Evolutionary conservation across 2,888 invertebrate genomes (phyloP), one percentile per base, ranked within the genome.

Genomic region (Julus scanicus): DNA sequence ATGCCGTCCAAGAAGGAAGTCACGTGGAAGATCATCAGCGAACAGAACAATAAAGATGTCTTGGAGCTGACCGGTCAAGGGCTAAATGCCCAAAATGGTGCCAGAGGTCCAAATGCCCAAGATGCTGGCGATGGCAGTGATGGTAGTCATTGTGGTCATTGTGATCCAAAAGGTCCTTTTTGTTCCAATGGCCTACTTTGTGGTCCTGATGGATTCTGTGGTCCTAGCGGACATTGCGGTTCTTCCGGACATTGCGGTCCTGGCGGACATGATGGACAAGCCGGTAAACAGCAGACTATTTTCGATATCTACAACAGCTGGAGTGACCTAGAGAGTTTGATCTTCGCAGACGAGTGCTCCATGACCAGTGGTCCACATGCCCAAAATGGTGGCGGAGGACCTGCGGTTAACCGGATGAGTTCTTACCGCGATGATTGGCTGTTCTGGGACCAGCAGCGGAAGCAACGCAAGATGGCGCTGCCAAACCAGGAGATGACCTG

Each of bases 271-370:
- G n/a, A n/a, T 63, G 84, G 84, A 17, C 37, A 37, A 40, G 84
- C 84, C 11, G 20, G 15, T 84, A 20, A 39, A 40, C 2, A 3
- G 48, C 5, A 48, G 86, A 48, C 49, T 13, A 2, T 29, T 29
- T 44, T 84, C 20, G 89, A 89, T 1, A 39, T 63, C 6, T 89
- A 87, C 85, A 89, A 85, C 40, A 57, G 87, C 13, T 91, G 91
- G 91, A 90, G 90, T 53, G 91, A 91, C 86, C 86, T 91, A 57
- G 91, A 91, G 86, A 90, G 90, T 87, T 83, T 90, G 15, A 90
- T 91, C 49, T 90, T 91, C 86, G 90, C 90, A 15, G 88, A 87
- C 39, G 29, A 53, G 87, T 8, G 63, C 37, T 9, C 49, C 48
- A 20, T 44, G 29, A 86, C 86, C 86, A 17, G 2, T 29, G 86